Base-by-base conservation (phyloP, 2,888 invertebrate species). In the Thera obeliscata region DNA sequence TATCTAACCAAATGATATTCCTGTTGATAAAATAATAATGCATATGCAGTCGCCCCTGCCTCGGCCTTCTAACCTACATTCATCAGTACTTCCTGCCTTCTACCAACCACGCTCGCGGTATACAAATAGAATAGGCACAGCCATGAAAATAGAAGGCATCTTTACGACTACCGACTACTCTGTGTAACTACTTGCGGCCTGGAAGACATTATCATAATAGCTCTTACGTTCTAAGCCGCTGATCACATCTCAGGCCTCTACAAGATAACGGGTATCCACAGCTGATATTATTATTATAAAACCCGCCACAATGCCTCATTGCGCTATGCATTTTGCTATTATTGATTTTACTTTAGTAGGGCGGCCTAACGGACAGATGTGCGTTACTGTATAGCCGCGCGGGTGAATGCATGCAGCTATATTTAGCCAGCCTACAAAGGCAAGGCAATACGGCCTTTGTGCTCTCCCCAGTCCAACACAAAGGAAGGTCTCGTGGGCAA, bases 401-500 rank as follows among this genome's bases (percentile, higher is more conserved):
- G 86, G 85, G 86, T 88, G 87, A 85, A 84, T 80, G 82, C 81
- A 81, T 82, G 77, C 77, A 78, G 87, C 90, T 93, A 93, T 93
- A 93, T 93, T 93, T 93, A 93, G 91, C 89, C 87, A 87, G 85
- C 71, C 75, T 75, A 75, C 75, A 88, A 93, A 93, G 92, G 90
- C 92, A 93, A 93, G 92, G 90, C 92, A 91, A 82, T 86, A 86
- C 81, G 82, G 88, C 88, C 85, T 89, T 91, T 91, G 91, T 89
- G 81, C 87, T 78, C 88, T 89, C 91, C 91, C 91, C 86, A 87
- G 84, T 85, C 81, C 81, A 81, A 81, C 83, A 92, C 92, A 92
- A 93, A 91, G 86, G 86, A 89, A 91, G 90, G 91, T 89, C 89
- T 90, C 86, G 72, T 79, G 76, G 86, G 87, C 82, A 91, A 91